Evolutionary conservation across 2,113 vertebrate species (phyloP).

Genomic region (Eretmochelys imbricata): DNA sequence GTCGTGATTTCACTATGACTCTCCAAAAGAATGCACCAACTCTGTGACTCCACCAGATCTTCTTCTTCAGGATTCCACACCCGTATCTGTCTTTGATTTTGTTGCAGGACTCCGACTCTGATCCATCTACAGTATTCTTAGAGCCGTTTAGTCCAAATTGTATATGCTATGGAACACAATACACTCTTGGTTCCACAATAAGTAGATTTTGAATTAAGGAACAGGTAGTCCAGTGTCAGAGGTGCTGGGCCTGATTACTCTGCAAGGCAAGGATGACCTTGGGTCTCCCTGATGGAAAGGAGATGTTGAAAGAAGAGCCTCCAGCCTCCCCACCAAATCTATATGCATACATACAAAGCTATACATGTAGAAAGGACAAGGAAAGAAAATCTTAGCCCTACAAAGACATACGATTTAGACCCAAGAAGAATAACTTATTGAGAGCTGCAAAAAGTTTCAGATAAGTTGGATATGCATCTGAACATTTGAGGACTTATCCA

Average conservation of each 20-base stretch:
- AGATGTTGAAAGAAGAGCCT: background rate
- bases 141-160: slow-evolving; percentile 26
- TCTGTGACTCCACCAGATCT: background rate
- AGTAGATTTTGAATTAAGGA: slow-evolving; percentile 35
- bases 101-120: background rate
- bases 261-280: background rate
- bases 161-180: slow-evolving; percentile 7
- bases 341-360: slow-evolving; percentile 35
- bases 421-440: background rate
- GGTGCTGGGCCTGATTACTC: background rate
- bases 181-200: slow-evolving; percentile 9
- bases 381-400: background rate
- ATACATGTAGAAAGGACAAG: background rate
- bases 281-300: background rate
- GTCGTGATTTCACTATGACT: background rate
- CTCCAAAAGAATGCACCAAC: background rate
- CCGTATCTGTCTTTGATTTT: background rate
- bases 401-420: slow-evolving; percentile 43
- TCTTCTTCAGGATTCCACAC: background rate
- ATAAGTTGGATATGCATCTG: background rate
- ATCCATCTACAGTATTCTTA: slow-evolving; percentile 4
- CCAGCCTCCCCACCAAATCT: background rate
- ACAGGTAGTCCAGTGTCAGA: slow-evolving; percentile 58
- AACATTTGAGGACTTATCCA: background rate
- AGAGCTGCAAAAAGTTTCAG: background rate